These are phyloP conservation scores for Lepidiolamprologus cunningtoni DNA, from an alignment of 2,113 vertebrate species.

Conservation along the genomic window DNA sequence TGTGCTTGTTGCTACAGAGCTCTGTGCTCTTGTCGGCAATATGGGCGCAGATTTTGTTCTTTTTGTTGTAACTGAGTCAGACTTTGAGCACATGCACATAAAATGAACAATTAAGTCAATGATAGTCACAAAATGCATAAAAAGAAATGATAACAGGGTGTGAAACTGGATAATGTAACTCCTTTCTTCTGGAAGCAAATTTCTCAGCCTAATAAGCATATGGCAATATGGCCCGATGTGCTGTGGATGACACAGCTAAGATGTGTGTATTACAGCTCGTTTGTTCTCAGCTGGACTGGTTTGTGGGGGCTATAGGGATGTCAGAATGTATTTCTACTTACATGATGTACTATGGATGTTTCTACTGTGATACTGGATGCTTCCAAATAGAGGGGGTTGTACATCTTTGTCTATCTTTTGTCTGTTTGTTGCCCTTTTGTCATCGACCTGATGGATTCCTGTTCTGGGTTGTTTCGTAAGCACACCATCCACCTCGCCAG, in stretches of 20 bases:
- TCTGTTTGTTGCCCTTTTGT: background rate
- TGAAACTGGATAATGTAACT: slow-evolving; percentile 18
- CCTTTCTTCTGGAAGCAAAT: slow-evolving; percentile 1
- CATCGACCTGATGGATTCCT: background rate
- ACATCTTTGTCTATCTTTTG: background rate
- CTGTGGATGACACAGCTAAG: slow-evolving; percentile 7
- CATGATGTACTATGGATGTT: background rate
- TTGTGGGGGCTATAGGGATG: background rate
- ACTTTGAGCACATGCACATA: background rate
- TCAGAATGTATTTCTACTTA: slow-evolving; percentile 26
- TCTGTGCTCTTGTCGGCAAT: background rate
- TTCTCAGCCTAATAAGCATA: slow-evolving; percentile 38
- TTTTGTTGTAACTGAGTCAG: background rate
- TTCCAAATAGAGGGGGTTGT: background rate
- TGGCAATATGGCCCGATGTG: slow-evolving; percentile 41
- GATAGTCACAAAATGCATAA: background rate
- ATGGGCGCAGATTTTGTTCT: background rate
- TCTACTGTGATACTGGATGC: background rate
- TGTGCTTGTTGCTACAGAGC: background rate
- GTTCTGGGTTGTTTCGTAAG: background rate
- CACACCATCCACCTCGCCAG: background rate
- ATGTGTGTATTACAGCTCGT: slow-evolving; percentile 37
- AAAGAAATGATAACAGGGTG: background rate
- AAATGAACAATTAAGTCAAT: background rate
- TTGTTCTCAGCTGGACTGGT: slow-evolving; percentile 14